Evolutionary conservation across 1,140 invertebrate genomes (phyloP).

Genomic region (Philopotamus ludificatus): DNA sequence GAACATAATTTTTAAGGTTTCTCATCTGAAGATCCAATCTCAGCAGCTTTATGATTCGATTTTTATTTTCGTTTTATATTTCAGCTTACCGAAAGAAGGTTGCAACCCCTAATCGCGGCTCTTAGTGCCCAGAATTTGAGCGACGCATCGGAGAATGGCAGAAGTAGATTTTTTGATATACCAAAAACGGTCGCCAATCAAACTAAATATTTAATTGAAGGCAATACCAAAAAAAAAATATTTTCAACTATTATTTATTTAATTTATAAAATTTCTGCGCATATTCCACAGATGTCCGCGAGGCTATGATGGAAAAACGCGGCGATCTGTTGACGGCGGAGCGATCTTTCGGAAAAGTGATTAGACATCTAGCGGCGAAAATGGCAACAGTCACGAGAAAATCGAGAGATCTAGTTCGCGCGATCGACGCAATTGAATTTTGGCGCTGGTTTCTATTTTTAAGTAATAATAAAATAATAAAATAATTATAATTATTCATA

Average conservation of each 20-base stretch:
- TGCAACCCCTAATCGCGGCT: conserved; percentile 48
- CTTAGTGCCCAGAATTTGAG: conserved; percentile 52
- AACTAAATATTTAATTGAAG: conserved; percentile 47
- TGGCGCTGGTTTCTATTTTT: conserved; percentile 41
- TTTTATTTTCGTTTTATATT: conserved; percentile 31
- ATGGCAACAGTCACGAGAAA: conserved; percentile 25
- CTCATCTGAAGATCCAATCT: neutral
- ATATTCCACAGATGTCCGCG: conserved; percentile 33
- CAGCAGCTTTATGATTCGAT: neutral
- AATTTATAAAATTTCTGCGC: conserved; percentile 9
- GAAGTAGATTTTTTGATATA: conserved; percentile 48
- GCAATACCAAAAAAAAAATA: conserved; percentile 36
- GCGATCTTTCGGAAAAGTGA: conserved; percentile 28
- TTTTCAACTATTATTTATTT: neutral
- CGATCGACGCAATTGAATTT: conserved; percentile 36
- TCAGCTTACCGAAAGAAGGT: conserved; percentile 48
- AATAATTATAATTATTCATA: neutral
- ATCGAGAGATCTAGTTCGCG: conserved; percentile 23
- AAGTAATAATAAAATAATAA: conserved; percentile 23
- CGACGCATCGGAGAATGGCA: conserved; percentile 46
- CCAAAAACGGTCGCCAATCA: conserved; percentile 49
- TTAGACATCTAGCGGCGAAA: conserved; percentile 35
- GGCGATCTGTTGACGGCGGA: conserved; percentile 25
- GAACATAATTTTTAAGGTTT: conserved; percentile 8
- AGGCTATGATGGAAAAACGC: conserved; percentile 30